Conservation (phyloP, 2,888 invertebrate species). For the Philereme transversata region DNA sequence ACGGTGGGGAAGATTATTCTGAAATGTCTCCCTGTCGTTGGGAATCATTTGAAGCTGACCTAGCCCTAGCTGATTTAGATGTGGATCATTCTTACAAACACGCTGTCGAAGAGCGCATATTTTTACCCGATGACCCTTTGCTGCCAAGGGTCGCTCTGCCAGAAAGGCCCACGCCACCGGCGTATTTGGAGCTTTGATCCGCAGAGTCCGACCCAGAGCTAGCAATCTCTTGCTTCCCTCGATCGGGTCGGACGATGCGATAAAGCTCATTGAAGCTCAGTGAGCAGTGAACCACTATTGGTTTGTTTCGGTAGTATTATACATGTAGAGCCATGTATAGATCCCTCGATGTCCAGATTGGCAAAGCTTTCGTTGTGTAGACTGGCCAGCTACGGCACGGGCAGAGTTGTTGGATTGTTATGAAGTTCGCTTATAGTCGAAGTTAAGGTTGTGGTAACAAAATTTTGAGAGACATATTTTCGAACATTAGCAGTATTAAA, state of each 20-base stretch:
- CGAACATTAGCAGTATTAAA: conserved; percentile 76
- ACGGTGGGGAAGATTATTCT: conserved; percentile 75
- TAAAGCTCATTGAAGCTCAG: conserved; percentile 39
- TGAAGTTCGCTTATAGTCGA: conserved; percentile 74
- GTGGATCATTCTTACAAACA: conserved; percentile 86
- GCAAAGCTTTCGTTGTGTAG: conserved; percentile 64
- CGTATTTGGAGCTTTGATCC: conserved; percentile 79
- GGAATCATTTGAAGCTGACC: conserved; percentile 86
- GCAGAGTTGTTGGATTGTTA: conserved; percentile 73
- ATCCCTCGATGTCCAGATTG: conserved; percentile 37
- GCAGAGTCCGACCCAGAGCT: conserved; percentile 79
- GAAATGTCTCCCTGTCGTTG: conserved; percentile 82
- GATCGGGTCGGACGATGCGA: conserved; percentile 61
- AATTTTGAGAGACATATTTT: conserved; percentile 81
- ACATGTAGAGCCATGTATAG: conserved; percentile 49
- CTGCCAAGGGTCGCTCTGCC: conserved; percentile 78
- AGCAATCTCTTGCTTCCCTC: conserved; percentile 61
- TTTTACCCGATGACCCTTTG: conserved; percentile 84
- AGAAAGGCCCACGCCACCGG: conserved; percentile 84
- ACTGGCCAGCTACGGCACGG: conserved; percentile 47
- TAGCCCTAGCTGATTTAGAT: conserved; percentile 85
- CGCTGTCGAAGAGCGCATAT: conserved; percentile 85
- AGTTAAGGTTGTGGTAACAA: conserved; percentile 80
- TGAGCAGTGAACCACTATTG: conserved; percentile 39
- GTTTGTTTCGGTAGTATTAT: conserved; percentile 59